Base-by-base conservation (phyloP, 2,888 invertebrate genomes). In the Eupithecia subumbrata region DNA sequence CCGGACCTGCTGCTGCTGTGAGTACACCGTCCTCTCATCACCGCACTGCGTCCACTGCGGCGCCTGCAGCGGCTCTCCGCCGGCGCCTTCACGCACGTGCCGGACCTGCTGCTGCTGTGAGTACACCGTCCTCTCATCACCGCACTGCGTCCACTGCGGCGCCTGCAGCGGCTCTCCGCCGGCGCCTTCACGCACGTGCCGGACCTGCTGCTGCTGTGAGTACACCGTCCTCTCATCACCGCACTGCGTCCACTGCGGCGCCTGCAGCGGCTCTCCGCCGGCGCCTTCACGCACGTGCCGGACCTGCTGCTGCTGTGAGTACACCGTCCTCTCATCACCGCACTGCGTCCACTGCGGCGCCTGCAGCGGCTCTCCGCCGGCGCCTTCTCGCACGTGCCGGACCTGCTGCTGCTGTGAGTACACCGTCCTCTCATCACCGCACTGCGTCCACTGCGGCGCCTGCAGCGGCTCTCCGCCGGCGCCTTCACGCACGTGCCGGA, bases 341-440 rank as follows among this genome's bases (percentile, higher is more conserved):
- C n/a, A n/a, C n/a, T n/a, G n/a, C n/a, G n/a, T n/a, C n/a, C n/a
- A n/a, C n/a, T n/a, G n/a, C n/a, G n/a, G n/a, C 96, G 96, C 81
- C 96, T 99, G 86, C 95, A 96, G 78, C 93, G 94, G 78, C 96
- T 99, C 86, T 96, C 98, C 7, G 95, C 96, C 75, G 97, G 97
- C 89, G 97, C 98, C 76, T 98, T 99, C 93, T 88, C 91, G 70
- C 98, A 98, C 84, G 96, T 99, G 79, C 93, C 96, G 37, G 96
- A 96, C 82, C 96, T 99, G 72, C 98, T 98, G 95, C 96, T 98
- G 82, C 94, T 99, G 99, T 99, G 93, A 97, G 98, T 72, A 43
- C 14, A 14, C 63, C 11, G 52, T 52, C 7, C 18, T 14, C 14
- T 5, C 43, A 7, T 18, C 45, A 14, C 4, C 43, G 14, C 14